phyloP scores from a whole-genome alignment of 2,113 vertebrate species.

The Istiophorus platypterus region DNA sequence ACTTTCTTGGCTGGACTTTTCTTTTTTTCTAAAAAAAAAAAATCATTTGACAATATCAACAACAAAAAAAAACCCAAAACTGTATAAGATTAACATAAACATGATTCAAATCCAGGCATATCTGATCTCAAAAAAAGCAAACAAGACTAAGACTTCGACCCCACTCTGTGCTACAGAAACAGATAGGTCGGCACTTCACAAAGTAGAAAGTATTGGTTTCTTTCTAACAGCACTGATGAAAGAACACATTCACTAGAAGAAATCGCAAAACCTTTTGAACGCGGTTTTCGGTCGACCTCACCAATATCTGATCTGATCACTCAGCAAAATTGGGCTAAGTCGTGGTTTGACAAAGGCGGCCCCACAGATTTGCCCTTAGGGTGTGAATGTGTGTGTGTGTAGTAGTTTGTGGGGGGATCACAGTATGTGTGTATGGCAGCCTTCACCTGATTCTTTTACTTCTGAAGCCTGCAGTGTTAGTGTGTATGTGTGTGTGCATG shows the following conservation, averaged over 20 bases:
- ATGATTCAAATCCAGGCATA: background rate
- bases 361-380: conserved; percentile 51
- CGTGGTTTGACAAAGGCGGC: conserved; percentile 59
- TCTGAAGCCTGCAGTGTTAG: conserved; percentile 44
- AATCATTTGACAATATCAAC: background rate
- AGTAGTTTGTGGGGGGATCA: conserved; percentile 36
- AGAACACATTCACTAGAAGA: conserved; percentile 3
- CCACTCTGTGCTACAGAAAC: background rate
- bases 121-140: conserved; percentile 15
- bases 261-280: conserved; percentile 32
- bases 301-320: conserved; percentile 59
- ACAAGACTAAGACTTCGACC: background rate
- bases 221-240: conserved; percentile 38
- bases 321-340: conserved; percentile 59
- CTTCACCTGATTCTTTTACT: conserved; percentile 69
- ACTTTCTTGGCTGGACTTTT: conserved; percentile 15
- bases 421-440: conserved; percentile 48
- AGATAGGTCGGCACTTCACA: conserved; percentile 20
- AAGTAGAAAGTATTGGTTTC: conserved; percentile 29
- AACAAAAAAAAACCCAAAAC: conserved; percentile 21
- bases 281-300: conserved; percentile 35
- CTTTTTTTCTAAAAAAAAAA: background rate
- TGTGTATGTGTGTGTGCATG: conserved; percentile 21
- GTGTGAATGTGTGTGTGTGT: conserved; percentile 58
- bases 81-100: background rate